A percentile compares a stretch with the other conserved stretches of the same genome.
Conservation (phyloP, 2,888 invertebrate genomes). For the Saturnia pavonia region DNA sequence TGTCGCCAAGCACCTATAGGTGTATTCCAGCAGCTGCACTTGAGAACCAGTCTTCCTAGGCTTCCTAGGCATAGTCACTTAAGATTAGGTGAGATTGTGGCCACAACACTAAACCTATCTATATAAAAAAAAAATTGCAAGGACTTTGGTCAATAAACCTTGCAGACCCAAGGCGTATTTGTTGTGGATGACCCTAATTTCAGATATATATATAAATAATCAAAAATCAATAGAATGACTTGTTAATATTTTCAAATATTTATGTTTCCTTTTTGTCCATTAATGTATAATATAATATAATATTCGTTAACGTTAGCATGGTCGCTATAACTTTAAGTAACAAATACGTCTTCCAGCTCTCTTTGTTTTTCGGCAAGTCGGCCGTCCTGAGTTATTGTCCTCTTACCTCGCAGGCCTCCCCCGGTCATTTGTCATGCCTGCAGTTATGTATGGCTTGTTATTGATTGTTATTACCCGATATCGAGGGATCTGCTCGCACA, state of each 20-base stretch:
- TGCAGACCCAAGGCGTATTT: not conserved
- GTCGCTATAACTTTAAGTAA: conserved; percentile 36
- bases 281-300: not conserved
- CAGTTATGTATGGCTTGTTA: conserved; percentile 49
- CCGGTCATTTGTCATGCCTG: conserved; percentile 54
- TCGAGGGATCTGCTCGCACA: not conserved
- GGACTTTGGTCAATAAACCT: too few species aligned
- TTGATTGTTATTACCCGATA: conserved; percentile 50
- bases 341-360: conserved; percentile 51
- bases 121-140: too few species aligned
- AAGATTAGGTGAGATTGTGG: too few species aligned
- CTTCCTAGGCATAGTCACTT: too few species aligned
- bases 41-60: too few species aligned
- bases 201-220: not conserved
- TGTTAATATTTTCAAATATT: not conserved
- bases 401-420: conserved; percentile 40
- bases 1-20: too few species aligned
- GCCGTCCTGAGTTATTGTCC: conserved; percentile 56
- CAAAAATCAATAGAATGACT: not conserved
- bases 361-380: conserved; percentile 54
- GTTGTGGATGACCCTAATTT: not conserved
- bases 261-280: not conserved
- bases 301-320: not conserved
- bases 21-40: too few species aligned
- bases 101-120: too few species aligned